A percentile compares a stretch with the other conserved stretches of the same genome.
phyloP scores from a whole-genome alignment of 2,113 vertebrate genomes.

The Chascanopsetta lugubris region DNA sequence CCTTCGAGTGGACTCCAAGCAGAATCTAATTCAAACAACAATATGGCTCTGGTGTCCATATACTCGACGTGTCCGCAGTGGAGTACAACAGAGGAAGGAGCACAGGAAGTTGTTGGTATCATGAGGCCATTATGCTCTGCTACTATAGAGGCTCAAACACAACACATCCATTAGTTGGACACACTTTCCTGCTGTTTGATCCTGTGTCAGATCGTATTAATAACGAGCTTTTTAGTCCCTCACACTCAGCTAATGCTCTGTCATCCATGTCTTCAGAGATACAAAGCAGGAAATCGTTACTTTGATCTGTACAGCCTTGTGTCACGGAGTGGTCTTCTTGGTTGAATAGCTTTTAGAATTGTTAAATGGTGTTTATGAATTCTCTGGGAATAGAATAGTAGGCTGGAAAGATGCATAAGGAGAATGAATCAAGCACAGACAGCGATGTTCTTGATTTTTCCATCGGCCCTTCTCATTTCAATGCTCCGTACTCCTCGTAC shows the following conservation, averaged over 20 bases:
- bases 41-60: background rate
- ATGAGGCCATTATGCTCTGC: background rate
- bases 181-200: conserved; percentile 7
- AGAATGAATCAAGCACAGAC: too few species aligned
- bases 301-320: background rate
- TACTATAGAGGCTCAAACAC: conserved; percentile 3
- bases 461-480: background rate
- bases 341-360: too few species aligned
- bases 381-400: too few species aligned
- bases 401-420: too few species aligned
- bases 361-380: too few species aligned
- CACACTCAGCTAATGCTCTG: conserved; percentile 4
- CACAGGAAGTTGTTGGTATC: background rate
- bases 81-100: background rate
- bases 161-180: conserved; percentile 22
- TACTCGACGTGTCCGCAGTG: background rate
- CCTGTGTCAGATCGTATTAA: conserved; percentile 17
- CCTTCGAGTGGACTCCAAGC: background rate
- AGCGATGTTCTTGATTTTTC: background rate
- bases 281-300: conserved; percentile 10
- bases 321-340: too few species aligned
- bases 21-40: background rate
- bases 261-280: conserved; percentile 5
- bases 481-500: background rate
- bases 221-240: conserved; percentile 22